A percentile compares a stretch with the other conserved stretches of the same genome.
Conservation (phyloP, 2,888 invertebrate species). For the Aphidius colemani region DNA sequence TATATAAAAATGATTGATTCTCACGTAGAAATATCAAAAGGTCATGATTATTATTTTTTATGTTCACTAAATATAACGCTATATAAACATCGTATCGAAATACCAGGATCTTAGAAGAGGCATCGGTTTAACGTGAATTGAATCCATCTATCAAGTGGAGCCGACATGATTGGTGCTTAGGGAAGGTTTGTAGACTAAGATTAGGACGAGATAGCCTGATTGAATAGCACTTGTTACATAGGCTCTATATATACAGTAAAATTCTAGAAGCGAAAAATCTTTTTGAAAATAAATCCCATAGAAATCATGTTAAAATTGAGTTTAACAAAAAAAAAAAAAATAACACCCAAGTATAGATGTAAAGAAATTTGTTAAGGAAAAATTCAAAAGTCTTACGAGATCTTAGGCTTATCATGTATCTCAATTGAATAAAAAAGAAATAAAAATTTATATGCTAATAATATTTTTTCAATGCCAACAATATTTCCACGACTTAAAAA, state of each 20-base stretch:
- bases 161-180: slow-evolving; percentile 51
- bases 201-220: slow-evolving; percentile 54
- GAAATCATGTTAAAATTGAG: neutral
- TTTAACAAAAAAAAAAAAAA: slow-evolving; percentile 14
- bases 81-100: slow-evolving; percentile 32
- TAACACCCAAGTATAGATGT: no score
- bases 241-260: no score
- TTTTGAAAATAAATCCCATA: no score
- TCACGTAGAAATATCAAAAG: slow-evolving; percentile 2
- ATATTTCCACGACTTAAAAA: no score
- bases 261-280: no score
- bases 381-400: neutral
- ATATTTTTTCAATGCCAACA: no score
- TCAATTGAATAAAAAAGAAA: no score
- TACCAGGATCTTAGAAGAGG: slow-evolving; percentile 38
- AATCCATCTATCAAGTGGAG: slow-evolving; percentile 50
- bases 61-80: slow-evolving; percentile 17
- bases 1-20: slow-evolving; percentile 22
- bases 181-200: slow-evolving; percentile 47
- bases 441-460: no score
- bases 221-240: slow-evolving; percentile 50
- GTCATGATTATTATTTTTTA: slow-evolving; percentile 19
- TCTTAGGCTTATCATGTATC: no score
- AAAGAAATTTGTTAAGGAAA: neutral
- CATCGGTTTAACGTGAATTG: slow-evolving; percentile 46